Evolutionary conservation across 2,113 vertebrate species (phyloP).

Genomic region (Atractosteus spatula): DNA sequence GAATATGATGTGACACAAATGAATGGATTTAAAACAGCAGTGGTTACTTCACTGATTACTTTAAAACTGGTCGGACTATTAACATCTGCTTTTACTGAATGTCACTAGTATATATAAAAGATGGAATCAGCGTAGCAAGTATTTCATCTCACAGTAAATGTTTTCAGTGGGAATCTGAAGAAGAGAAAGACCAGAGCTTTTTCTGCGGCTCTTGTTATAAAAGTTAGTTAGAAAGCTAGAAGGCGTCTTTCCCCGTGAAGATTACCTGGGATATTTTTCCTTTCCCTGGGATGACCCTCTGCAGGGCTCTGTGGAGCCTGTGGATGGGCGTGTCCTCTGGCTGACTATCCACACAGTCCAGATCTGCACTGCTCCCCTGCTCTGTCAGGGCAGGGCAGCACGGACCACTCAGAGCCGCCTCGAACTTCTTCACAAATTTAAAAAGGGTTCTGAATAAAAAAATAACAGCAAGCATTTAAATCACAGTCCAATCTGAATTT

Average conservation of each 20-base stretch:
- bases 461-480: neutral
- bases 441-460: constrained; percentile 80
- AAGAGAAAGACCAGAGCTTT: too few relatives aligned
- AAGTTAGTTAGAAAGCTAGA: too few relatives aligned
- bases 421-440: constrained; percentile 93
- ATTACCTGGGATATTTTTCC: constrained; percentile 58
- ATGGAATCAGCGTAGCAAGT: too few relatives aligned
- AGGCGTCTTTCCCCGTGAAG: neutral
- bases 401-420: constrained; percentile 71
- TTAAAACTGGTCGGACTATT: too few relatives aligned
- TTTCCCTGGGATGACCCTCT: constrained; percentile 56
- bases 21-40: too few relatives aligned
- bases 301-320: constrained; percentile 66
- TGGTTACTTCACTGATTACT: too few relatives aligned
- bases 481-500: neutral
- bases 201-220: too few relatives aligned
- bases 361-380: constrained; percentile 57
- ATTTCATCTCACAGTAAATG: too few relatives aligned
- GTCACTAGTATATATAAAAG: too few relatives aligned
- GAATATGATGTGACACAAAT: too few relatives aligned
- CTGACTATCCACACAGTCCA: constrained; percentile 59
- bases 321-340: constrained; percentile 69
- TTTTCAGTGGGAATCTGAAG: too few relatives aligned
- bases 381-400: constrained; percentile 78
- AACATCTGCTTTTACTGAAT: too few relatives aligned